A percentile compares a stretch with the other conserved stretches of the same genome.
phyloP scores from a whole-genome alignment of 1,140 invertebrate species.

The Charaxes varanes region DNA sequence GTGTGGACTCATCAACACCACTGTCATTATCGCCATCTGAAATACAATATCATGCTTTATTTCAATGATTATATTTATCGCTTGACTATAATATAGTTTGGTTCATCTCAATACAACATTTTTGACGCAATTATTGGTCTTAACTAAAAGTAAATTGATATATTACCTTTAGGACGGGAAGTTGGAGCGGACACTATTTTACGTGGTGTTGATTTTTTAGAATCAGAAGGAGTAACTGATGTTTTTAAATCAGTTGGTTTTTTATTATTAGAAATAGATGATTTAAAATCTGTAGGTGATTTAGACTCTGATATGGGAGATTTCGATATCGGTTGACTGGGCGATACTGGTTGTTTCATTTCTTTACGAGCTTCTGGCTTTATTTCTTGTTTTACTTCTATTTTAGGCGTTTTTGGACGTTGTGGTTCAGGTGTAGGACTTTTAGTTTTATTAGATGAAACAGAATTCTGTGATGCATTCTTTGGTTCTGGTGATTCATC shows the following conservation, averaged over 20 bases:
- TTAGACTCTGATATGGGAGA: slow-evolving; percentile 45
- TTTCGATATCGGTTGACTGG: slow-evolving; percentile 38
- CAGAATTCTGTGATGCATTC: slow-evolving; percentile 35
- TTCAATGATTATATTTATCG: no score
- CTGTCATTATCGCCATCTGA: slow-evolving; percentile 87
- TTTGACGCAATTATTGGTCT: not conserved
- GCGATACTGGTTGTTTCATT: slow-evolving; percentile 22
- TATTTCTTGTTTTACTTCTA: slow-evolving; percentile 35
- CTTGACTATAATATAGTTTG: slow-evolving; percentile 18
- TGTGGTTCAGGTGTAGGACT: slow-evolving; percentile 46
- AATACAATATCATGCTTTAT: no score
- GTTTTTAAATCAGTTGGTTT: slow-evolving; percentile 50
- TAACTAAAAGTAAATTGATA: slow-evolving; percentile 8
- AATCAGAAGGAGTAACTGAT: slow-evolving; percentile 32
- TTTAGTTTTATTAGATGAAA: slow-evolving; percentile 39
- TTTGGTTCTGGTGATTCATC: slow-evolving; percentile 70
- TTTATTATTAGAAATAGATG: slow-evolving; percentile 35
- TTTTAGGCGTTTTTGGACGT: slow-evolving; percentile 59
- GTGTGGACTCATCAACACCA: slow-evolving; percentile 84
- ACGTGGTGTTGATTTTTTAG: slow-evolving; percentile 52
- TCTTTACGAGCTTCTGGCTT: slow-evolving; percentile 30
- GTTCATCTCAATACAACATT: slow-evolving; percentile 37
- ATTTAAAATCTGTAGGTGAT: slow-evolving; percentile 41
- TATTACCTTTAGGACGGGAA: slow-evolving; percentile 59
- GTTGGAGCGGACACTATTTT: slow-evolving; percentile 54